Evolutionary conservation across 2,113 vertebrate species (phyloP), one percentile per base, ranked within the genome.

Genomic region (Lepus europaeus): DNA sequence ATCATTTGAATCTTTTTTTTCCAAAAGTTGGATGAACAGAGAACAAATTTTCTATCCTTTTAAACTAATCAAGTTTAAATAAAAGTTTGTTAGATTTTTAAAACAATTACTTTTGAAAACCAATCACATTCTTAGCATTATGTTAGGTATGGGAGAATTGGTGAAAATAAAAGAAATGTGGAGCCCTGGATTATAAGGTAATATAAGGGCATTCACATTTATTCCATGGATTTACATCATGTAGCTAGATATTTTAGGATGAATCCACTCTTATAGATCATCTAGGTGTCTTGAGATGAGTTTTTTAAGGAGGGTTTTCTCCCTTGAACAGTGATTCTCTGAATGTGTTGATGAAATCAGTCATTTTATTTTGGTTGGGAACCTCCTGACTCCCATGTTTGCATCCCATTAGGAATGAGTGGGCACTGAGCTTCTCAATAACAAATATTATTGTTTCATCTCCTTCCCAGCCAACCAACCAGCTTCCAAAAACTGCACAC

Each of bases 391-490:
- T 36, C 27, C 13, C 3, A 1, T 53, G 3, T 64, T 76, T 90
- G 27, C 74, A 5, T 89, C 95, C 33, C 89, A 10, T 73, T 87
- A 7, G 83, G 70, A 89, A 80, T 17, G 31, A 64, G 25, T 87
- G 36, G 49, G 56, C 51, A 7, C 16, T 39, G 29, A 64, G 39
- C 9, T 23, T 68, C 49, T 87, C 23, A 68, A 19, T 96, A 89
- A 94, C 45, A 63, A 63, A 72, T 66, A 23, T 6, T 84, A 64
- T 73, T 87, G 27, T 87, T 96, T 74, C 94, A 70, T 97, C 78
- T 97, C 51, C 97, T 97, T 96, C 31, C 59, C 94, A 99, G 99
- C 98, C 83, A 99, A 99, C 95, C 99, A 99, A 95, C 98, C 99
- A 25, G 97, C 98, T 51, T 98, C 98, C 4, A 99, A 99, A 98